Conservation (phyloP, 2,888 invertebrate genomes). For the Disparrhopalites patrizii region DNA sequence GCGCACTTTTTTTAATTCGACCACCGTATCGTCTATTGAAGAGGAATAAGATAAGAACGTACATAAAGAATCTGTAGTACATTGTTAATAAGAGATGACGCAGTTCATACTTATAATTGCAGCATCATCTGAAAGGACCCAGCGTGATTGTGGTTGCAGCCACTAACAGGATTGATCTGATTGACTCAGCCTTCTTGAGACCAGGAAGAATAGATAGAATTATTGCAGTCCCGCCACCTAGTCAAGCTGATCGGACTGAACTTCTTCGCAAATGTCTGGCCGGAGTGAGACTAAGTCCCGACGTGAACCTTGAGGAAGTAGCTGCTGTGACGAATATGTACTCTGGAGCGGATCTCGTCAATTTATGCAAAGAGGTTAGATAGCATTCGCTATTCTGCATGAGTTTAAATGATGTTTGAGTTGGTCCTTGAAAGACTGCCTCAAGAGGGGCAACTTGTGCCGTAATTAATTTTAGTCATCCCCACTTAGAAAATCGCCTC, state of each 20-base stretch:
- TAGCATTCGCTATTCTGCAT: background rate
- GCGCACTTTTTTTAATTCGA: no score
- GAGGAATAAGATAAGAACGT: no score
- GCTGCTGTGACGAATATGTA: constrained; percentile 55
- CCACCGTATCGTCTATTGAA: no score
- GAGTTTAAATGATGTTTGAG: background rate
- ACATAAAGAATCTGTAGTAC: no score
- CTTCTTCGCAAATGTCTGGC: constrained; percentile 54
- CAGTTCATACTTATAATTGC: no score
- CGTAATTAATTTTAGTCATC: no score
- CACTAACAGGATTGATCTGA: constrained; percentile 62
- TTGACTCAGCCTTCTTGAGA: constrained; percentile 61
- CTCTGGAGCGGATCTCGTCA: constrained; percentile 63
- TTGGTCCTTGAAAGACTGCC: no score
- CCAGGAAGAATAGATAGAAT: constrained; percentile 63
- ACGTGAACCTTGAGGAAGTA: constrained; percentile 53
- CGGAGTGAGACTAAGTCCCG: constrained; percentile 53
- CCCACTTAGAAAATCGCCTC: no score
- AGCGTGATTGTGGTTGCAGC: constrained; percentile 61
- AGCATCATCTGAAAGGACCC: constrained; percentile 27
- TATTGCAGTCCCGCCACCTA: constrained; percentile 61
- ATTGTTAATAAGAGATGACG: no score
- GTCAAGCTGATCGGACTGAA: constrained; percentile 54
- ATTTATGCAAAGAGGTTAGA: constrained; percentile 59
- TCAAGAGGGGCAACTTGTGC: no score